phyloP scores from a whole-genome alignment of 2,888 invertebrate genomes.

The Parascotia fuliginaria region DNA sequence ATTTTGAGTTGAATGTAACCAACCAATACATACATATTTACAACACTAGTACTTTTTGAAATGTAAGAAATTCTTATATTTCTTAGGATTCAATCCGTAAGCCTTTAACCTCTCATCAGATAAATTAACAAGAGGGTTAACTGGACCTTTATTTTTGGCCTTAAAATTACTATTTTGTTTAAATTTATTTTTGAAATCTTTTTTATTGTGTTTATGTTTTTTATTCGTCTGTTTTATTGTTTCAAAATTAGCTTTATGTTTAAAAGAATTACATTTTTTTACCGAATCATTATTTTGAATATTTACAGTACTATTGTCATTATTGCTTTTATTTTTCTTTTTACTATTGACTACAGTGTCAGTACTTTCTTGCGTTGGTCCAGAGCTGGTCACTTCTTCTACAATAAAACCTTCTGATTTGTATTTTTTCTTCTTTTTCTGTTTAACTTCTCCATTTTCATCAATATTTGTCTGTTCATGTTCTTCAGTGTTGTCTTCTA shows the following conservation, averaged over 20 bases:
- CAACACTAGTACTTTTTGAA: conserved; percentile 83
- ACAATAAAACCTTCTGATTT: conserved; percentile 50
- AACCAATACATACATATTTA: not conserved
- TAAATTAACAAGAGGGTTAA: conserved; percentile 73
- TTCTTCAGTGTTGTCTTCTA: not conserved
- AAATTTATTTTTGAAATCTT: conserved; percentile 48
- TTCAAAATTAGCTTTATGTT: conserved; percentile 32
- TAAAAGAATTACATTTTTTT: conserved; percentile 23
- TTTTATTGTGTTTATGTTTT: conserved; percentile 46
- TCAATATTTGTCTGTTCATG: conserved; percentile 6
- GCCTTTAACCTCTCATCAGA: conserved; percentile 94
- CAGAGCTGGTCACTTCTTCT: conserved; percentile 50
- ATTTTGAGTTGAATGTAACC: no score
- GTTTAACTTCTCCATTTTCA: conserved; percentile 26
- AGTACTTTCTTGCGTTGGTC: conserved; percentile 51
- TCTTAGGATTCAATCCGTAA: conserved; percentile 96
- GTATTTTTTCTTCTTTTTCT: conserved; percentile 53
- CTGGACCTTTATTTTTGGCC: conserved; percentile 46
- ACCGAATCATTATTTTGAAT: not conserved
- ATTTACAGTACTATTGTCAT: conserved; percentile 7
- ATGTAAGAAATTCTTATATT: conserved; percentile 91
- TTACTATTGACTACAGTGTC: conserved; percentile 24
- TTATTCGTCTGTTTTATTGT: conserved; percentile 34
- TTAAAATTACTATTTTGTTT: conserved; percentile 57
- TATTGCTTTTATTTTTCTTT: conserved; percentile 33